These are phyloP conservation scores for Zaprionus obscuricornis DNA, from an alignment of 2,888 invertebrate genomes.

Conservation along the genomic window DNA sequence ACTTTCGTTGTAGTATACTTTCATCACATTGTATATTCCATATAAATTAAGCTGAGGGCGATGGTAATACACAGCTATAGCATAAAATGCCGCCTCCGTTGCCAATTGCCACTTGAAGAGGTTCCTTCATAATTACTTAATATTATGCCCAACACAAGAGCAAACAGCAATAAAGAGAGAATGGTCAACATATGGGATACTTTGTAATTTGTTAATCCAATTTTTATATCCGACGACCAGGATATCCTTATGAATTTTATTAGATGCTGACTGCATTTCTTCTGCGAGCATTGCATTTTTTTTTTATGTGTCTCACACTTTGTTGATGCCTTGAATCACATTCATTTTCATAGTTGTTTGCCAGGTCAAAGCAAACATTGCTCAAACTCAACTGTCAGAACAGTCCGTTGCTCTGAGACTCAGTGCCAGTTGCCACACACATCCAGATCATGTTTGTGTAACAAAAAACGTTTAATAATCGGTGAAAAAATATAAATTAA, in stretches of 20 bases:
- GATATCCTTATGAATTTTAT: too few relatives aligned
- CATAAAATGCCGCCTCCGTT: neutral
- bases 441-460: slow-evolving; percentile 20
- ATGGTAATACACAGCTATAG: slow-evolving; percentile 27
- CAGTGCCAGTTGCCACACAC: neutral
- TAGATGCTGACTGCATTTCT: slow-evolving; percentile 36
- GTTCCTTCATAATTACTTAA: slow-evolving; percentile 58
- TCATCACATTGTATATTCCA: slow-evolving; percentile 31
- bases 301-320: slow-evolving; percentile 23
- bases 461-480: neutral
- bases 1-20: slow-evolving; percentile 37
- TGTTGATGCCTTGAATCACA: slow-evolving; percentile 6
- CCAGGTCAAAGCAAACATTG: slow-evolving; percentile 53
- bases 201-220: too few relatives aligned
- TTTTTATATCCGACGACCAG: too few relatives aligned
- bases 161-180: slow-evolving; percentile 4
- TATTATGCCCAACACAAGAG: slow-evolving; percentile 37
- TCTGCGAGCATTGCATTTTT: slow-evolving; percentile 2
- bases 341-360: slow-evolving; percentile 14
- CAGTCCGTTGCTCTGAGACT: neutral
- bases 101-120: slow-evolving; percentile 39
- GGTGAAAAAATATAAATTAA: neutral
- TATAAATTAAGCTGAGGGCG: slow-evolving; percentile 46
- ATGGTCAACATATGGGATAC: too few relatives aligned
- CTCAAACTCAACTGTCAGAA: slow-evolving; percentile 37